Conservation (phyloP, 1,140 invertebrate genomes). For the Neodiprion virginianus region DNA sequence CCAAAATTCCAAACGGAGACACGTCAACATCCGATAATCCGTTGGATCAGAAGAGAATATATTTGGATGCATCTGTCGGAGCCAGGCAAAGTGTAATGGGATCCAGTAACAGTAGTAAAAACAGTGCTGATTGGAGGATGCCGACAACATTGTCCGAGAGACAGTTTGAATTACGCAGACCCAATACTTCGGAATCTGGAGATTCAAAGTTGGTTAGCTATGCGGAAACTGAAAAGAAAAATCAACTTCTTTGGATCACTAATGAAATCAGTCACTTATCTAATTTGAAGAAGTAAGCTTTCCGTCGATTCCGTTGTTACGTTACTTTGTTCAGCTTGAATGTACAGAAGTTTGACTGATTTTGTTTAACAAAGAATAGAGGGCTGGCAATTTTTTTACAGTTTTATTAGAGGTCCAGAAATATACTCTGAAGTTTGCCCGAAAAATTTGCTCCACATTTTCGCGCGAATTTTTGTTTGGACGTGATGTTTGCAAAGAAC, state of each 20-base stretch:
- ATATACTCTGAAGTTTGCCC: too few species aligned
- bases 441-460: too few species aligned
- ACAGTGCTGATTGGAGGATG: conserved; percentile 47
- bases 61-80: conserved; percentile 41
- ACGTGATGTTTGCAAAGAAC: too few species aligned
- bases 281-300: conserved; percentile 57
- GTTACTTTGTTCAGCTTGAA: too few species aligned
- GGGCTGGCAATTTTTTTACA: conserved; percentile 10
- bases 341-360: not conserved
- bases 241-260: conserved; percentile 63
- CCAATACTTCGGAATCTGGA: conserved; percentile 44
- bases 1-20: conserved; percentile 34
- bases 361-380: conserved; percentile 9
- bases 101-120: conserved; percentile 35
- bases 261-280: conserved; percentile 62
- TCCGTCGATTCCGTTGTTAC: not conserved
- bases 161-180: conserved; percentile 42
- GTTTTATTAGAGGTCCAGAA: not conserved
- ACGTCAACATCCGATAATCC: conserved; percentile 41
- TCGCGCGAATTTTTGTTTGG: too few species aligned
- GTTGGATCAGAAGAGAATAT: conserved; percentile 41
- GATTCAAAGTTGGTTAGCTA: conserved; percentile 53
- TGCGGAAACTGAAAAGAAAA: conserved; percentile 60
- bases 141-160: conserved; percentile 49
- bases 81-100: conserved; percentile 31